Evolutionary conservation across 2,888 invertebrate genomes (phyloP).

Genomic region (Sycophila texana): DNA sequence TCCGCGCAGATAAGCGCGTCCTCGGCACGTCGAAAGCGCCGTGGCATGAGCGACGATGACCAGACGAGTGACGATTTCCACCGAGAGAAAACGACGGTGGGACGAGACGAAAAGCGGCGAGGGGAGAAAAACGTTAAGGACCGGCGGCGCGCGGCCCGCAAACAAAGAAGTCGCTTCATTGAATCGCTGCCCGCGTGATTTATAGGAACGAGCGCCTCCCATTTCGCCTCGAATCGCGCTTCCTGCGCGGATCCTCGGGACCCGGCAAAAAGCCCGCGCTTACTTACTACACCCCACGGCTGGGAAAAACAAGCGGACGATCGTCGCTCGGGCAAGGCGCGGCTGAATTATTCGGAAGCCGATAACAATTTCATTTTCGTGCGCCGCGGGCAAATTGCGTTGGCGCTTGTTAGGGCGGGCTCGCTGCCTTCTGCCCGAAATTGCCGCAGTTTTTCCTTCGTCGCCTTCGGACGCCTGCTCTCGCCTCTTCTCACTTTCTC

Average conservation of each 20-base stretch:
- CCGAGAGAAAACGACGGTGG: slow-evolving; percentile 56
- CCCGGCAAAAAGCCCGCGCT: not conserved
- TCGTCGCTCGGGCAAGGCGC: no score
- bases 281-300: no score
- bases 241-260: not conserved
- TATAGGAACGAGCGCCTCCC: slow-evolving; percentile 63
- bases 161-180: slow-evolving; percentile 64
- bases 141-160: slow-evolving; percentile 25
- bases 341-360: slow-evolving; percentile 25
- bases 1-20: slow-evolving; percentile 11
- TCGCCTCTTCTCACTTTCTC: not conserved
- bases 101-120: slow-evolving; percentile 43
- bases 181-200: slow-evolving; percentile 65
- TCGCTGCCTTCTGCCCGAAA: slow-evolving; percentile 14
- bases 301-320: not conserved
- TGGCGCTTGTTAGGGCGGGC: slow-evolving; percentile 32
- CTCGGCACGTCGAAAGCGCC: no score
- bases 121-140: slow-evolving; percentile 58
- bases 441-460: slow-evolving; percentile 13
- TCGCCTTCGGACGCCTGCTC: not conserved
- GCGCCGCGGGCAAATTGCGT: slow-evolving; percentile 15
- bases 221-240: not conserved
- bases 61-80: slow-evolving; percentile 44
- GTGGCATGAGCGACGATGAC: not conserved
- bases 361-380: slow-evolving; percentile 33